These are phyloP conservation scores for Balanococcus diminutus DNA, from an alignment of 2,888 invertebrate genomes.

Conservation along the genomic window DNA sequence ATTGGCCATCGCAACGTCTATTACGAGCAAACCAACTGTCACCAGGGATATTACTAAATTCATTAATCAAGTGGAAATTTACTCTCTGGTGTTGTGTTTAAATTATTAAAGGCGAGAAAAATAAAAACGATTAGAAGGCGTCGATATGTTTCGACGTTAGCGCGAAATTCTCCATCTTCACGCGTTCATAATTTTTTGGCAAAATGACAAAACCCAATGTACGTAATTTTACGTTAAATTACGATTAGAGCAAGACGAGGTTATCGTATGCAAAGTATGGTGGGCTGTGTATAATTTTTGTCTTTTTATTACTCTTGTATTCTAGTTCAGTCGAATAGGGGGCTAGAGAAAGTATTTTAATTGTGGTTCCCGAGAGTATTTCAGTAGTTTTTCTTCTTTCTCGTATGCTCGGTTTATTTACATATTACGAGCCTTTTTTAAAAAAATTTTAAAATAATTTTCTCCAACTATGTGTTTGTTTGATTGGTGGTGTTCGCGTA, in stretches of 20 bases:
- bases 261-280: too few species aligned
- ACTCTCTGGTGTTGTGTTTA: not conserved
- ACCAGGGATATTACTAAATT: not conserved
- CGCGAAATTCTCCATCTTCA: not conserved
- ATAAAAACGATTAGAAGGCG: conserved; percentile 6
- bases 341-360: not conserved
- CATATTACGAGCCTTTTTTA: not conserved
- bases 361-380: not conserved
- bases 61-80: not conserved
- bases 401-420: not conserved
- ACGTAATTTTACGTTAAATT: conserved; percentile 27
- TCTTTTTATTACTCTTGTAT: not conserved
- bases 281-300: not conserved
- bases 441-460: too few species aligned
- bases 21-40: conserved; percentile 1
- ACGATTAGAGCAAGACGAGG: not conserved
- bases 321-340: not conserved
- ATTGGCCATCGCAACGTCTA: not conserved
- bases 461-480: not conserved
- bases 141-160: conserved; percentile 18
- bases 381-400: not conserved
- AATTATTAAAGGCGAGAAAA: not conserved
- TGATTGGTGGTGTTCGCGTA: too few species aligned
- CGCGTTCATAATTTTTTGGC: not conserved
- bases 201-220: not conserved